These are phyloP conservation scores for Myiozetetes cayanensis DNA, from an alignment of 2,113 vertebrate species.

Conservation along the genomic window DNA sequence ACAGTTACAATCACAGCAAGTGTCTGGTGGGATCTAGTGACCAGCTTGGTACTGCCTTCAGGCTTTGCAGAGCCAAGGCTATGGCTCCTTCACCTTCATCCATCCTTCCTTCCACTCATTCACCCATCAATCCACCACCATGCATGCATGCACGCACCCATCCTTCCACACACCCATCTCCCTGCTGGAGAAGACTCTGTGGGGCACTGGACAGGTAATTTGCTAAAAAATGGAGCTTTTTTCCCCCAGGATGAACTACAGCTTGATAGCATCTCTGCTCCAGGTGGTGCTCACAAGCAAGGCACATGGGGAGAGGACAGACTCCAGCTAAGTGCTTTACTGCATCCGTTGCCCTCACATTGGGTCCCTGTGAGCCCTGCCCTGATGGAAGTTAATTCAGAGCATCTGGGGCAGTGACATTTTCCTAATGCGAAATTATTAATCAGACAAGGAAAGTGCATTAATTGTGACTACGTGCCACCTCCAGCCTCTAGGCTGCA, in stretches of 20 bases:
- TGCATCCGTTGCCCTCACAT: not conserved
- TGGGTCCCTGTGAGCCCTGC: not conserved
- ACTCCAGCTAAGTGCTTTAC: rapidly evolving
- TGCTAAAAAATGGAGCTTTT: rapidly evolving
- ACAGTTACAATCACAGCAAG: not conserved
- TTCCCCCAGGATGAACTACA: not conserved
- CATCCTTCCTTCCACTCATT: too few relatives aligned
- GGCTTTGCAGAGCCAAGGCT: not conserved
- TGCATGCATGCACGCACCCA: too few relatives aligned
- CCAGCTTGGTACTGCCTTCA: not conserved
- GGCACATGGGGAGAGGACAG: not conserved
- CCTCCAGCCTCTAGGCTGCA: not conserved
- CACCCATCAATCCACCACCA: too few relatives aligned
- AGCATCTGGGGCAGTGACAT: not conserved
- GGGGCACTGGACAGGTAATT: not conserved
- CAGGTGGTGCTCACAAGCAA: not conserved
- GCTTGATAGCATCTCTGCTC: not conserved
- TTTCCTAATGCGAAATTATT: conserved; percentile 26
- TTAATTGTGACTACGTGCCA: not conserved
- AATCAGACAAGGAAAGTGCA: conserved; percentile 25
- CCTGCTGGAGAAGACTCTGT: not conserved
- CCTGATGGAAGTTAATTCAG: not conserved
- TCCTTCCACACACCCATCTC: not conserved
- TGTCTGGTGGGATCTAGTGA: not conserved
- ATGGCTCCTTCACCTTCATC: not conserved